Conservation (phyloP, 2,888 invertebrate genomes). For the Resseliella maxima region DNA sequence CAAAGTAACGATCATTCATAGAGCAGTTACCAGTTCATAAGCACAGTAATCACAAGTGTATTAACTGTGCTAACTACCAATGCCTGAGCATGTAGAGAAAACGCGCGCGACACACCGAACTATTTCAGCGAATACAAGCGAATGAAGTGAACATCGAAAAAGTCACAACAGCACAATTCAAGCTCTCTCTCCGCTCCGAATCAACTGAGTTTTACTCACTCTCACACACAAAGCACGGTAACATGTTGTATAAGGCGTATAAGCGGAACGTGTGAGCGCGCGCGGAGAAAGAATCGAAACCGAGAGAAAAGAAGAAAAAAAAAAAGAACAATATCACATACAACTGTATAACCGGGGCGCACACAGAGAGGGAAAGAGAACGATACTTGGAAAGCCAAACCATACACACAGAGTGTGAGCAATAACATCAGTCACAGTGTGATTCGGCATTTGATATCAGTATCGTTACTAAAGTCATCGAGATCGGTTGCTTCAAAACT, state of each 20-base stretch:
- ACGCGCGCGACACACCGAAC: neutral
- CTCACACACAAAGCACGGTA: constrained; percentile 35
- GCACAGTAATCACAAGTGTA: constrained; percentile 54
- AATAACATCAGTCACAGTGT: constrained; percentile 55
- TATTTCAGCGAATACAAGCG: constrained; percentile 44
- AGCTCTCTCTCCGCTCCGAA: constrained; percentile 15
- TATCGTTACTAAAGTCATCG: constrained; percentile 55
- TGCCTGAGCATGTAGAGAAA: neutral
- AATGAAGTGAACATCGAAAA: constrained; percentile 52
- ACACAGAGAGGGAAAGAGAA: constrained; percentile 35
- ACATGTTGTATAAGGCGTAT: constrained; percentile 54
- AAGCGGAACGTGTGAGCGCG: constrained; percentile 52
- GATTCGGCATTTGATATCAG: constrained; percentile 55
- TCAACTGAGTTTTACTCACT: too few relatives aligned
- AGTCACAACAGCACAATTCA: neutral
- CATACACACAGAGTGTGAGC: constrained; percentile 33
- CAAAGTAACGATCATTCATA: constrained; percentile 55
- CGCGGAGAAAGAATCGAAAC: constrained; percentile 54
- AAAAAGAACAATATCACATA: constrained; percentile 34
- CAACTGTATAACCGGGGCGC: neutral
- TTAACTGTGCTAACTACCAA: constrained; percentile 46
- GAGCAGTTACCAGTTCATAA: constrained; percentile 55
- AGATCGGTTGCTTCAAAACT: constrained; percentile 49
- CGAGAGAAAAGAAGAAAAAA: neutral
- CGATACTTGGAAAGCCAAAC: neutral